Evolutionary conservation across 2,113 vertebrate species (phyloP), one percentile per base, ranked within the genome.

Genomic region (Zapornia atra): DNA sequence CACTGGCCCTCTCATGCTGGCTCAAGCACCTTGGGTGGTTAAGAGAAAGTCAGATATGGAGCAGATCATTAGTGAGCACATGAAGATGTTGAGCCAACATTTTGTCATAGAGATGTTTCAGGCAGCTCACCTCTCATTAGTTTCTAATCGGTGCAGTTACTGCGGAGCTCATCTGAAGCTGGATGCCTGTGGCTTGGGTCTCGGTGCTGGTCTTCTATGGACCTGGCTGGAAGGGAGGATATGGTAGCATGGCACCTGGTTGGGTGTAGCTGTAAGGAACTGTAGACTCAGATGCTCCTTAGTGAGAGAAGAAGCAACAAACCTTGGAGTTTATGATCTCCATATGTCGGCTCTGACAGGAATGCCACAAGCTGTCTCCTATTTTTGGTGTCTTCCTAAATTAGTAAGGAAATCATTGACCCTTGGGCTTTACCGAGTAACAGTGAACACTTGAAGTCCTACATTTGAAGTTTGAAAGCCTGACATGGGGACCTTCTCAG

Each of bases 1-100:
- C 18, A 7, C 3, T 21, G 81, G 46, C 50, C 15, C 19, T 80
- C n/a, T 66, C 12, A 21, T 0, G 1, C 14, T 38, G 8, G 10
- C 19, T 78, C 53, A 80, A 80, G 44, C 24, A 40, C 16, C 10
- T 78, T 2, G 0, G 28, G 19, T 48, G 12, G 22, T 84, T 68
- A 73, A 66, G 42, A 66, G 60, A 61, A 77, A 53, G 36, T 80
- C 20, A 50, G 3, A 12, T 46, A 19, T 3, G 6, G 65, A 36
- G 31, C 68, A 51, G 9, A 28, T 57, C 13, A 2, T 38, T 42
- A 34, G 2, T 50, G 50, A 38, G 19, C 13, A 22, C 1, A 1
- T 61, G 36, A 66, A 66, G 20, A 54, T 54, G 44, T 12, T 31
- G 51, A 86, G 50, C 16, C n/a, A 42, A 22, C 36, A 56, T 71